Percentiles rank a stretch among this genome's conserved stretches.
These are phyloP conservation scores for Acanthochromis polyacanthus DNA, from an alignment of 2,113 vertebrate genomes.

Conservation along the genomic window DNA sequence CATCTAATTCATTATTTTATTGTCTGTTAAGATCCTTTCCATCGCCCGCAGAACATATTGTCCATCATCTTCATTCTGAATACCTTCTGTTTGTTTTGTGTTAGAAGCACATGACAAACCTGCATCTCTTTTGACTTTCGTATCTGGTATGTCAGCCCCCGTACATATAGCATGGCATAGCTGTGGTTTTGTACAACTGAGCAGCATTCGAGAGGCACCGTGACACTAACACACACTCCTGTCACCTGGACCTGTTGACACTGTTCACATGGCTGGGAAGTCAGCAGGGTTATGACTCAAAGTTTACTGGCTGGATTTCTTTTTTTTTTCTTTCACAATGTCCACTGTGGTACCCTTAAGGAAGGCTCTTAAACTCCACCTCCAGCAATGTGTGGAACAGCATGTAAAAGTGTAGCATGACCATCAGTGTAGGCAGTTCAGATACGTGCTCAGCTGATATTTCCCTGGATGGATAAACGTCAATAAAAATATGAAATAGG, in stretches of 20 bases:
- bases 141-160: not conserved
- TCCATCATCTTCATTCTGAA: not conserved
- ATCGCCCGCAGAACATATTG: not conserved
- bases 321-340: slow-evolving; percentile 1
- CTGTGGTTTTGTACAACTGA: not conserved
- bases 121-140: slow-evolving; percentile 17
- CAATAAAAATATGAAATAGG: not conserved
- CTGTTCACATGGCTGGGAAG: slow-evolving; percentile 16
- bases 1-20: too few species aligned
- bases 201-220: not conserved
- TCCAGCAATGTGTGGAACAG: not conserved
- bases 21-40: not conserved
- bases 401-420: not conserved
- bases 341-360: slow-evolving; percentile 5
- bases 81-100: slow-evolving; percentile 1
- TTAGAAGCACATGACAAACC: slow-evolving; percentile 2
- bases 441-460: not conserved
- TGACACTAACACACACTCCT: not conserved
- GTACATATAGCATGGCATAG: slow-evolving; percentile 4
- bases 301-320: slow-evolving; percentile 12
- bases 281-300: slow-evolving; percentile 20
- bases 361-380: slow-evolving; percentile 3
- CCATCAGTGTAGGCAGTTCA: not conserved
- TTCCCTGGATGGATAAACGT: slow-evolving; percentile 11
- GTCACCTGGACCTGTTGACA: slow-evolving; percentile 56